phyloP scores from a whole-genome alignment of 2,113 vertebrate species.

The Pavo muticus region DNA sequence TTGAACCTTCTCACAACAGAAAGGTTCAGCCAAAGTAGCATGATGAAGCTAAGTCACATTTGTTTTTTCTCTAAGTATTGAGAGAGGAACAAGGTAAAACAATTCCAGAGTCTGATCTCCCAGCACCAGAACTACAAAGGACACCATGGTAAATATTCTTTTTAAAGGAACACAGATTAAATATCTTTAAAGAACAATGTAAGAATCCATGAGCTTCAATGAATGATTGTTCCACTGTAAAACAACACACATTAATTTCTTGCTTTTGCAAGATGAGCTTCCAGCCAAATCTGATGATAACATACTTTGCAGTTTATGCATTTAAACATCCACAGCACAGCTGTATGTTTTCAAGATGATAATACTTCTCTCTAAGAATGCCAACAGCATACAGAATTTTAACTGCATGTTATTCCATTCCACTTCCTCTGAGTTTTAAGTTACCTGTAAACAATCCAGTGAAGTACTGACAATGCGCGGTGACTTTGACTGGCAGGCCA shows the following conservation, averaged over 20 bases:
- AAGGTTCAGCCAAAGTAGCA: neutral
- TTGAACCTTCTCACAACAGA: neutral
- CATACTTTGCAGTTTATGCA: neutral
- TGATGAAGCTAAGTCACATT: neutral
- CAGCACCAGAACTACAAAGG: neutral
- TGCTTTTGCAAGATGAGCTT: neutral
- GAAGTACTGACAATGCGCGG: conserved; percentile 96
- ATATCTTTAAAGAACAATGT: fast-evolving
- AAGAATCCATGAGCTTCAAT: neutral
- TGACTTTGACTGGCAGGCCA: conserved; percentile 97
- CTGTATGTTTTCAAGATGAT: neutral
- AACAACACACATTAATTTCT: neutral
- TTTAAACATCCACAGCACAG: neutral
- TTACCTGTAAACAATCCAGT: conserved; percentile 95
- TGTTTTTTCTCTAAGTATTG: neutral
- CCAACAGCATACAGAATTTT: neutral
- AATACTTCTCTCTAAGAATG: neutral
- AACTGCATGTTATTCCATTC: neutral
- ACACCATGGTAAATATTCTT: fast-evolving
- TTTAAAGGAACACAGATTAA: neutral
- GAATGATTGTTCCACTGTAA: neutral
- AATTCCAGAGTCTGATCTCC: neutral
- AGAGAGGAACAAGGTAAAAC: neutral
- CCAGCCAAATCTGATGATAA: neutral
- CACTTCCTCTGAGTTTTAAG: neutral